phyloP scores from a whole-genome alignment of 2,888 invertebrate genomes.

The Protophormia terraenovae region DNA sequence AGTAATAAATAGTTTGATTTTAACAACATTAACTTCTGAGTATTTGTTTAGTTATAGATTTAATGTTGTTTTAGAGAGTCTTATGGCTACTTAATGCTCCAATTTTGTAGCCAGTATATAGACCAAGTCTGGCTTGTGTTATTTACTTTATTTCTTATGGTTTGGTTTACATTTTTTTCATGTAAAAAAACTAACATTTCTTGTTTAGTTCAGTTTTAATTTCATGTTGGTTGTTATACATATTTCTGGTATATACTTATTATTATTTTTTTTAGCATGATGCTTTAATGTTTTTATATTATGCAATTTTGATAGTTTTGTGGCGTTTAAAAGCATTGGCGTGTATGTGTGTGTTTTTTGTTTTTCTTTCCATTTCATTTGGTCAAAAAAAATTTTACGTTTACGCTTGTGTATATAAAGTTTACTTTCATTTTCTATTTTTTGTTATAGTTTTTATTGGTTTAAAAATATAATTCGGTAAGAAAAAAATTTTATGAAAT shows the following conservation, averaged over 20 bases:
- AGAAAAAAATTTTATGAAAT: neutral
- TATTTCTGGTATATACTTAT: constrained; percentile 8
- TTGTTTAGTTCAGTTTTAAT: constrained; percentile 49
- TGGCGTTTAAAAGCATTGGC: constrained; percentile 21
- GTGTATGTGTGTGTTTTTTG: neutral
- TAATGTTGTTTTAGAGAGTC: neutral
- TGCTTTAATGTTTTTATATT: constrained; percentile 53
- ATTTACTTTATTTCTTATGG: neutral
- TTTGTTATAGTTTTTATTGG: constrained; percentile 4
- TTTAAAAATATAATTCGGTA: neutral
- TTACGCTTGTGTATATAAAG: neutral
- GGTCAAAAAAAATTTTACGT: neutral
- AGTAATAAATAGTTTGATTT: neutral
- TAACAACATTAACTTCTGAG: neutral
- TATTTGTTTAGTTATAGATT: constrained; percentile 12
- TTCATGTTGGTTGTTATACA: constrained; percentile 10
- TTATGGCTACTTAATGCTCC: constrained; percentile 10
- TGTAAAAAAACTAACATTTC: constrained; percentile 52
- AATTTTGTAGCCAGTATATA: neutral
- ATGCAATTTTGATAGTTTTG: constrained; percentile 55
- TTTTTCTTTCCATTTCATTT: constrained; percentile 13
- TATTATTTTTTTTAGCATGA: constrained; percentile 24
- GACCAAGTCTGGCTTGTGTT: constrained; percentile 4
- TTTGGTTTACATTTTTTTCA: constrained; percentile 26
- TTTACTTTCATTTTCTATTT: constrained; percentile 44